Evolutionary conservation across 1,140 invertebrate species (phyloP).

Genomic region (Triops cancriformis): DNA sequence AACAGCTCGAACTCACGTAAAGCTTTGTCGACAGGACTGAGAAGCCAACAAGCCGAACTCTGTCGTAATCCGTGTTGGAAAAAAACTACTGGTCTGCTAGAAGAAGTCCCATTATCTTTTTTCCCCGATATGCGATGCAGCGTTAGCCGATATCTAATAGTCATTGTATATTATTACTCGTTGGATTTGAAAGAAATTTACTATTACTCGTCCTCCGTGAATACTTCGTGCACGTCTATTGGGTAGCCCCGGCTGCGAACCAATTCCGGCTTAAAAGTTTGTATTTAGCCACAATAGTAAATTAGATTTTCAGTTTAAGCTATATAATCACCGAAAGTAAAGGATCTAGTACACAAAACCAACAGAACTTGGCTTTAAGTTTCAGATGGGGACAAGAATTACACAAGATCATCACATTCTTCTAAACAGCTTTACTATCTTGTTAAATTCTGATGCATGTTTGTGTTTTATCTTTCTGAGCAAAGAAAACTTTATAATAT

Average conservation of each 20-base stretch:
- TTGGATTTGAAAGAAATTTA: slow-evolving; percentile 47
- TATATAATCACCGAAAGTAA: too few relatives aligned
- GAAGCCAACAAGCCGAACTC: slow-evolving; percentile 55
- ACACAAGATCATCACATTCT: too few relatives aligned
- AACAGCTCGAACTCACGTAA: slow-evolving; percentile 50
- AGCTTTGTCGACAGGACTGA: slow-evolving; percentile 51
- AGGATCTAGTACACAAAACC: too few relatives aligned
- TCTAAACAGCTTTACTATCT: too few relatives aligned
- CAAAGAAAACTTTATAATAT: too few relatives aligned
- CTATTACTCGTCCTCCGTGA: slow-evolving; percentile 47
- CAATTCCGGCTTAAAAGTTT: slow-evolving; percentile 35
- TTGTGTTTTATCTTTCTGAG: too few relatives aligned
- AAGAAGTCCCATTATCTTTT: slow-evolving; percentile 27
- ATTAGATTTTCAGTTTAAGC: too few relatives aligned
- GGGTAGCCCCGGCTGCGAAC: slow-evolving; percentile 47
- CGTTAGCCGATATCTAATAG: neutral
- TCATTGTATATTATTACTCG: slow-evolving; percentile 32
- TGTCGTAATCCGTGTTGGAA: slow-evolving; percentile 60
- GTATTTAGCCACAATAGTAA: too few relatives aligned
- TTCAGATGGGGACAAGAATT: too few relatives aligned
- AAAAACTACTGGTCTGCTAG: slow-evolving; percentile 44
- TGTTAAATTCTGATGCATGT: too few relatives aligned
- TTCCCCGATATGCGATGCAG: slow-evolving; percentile 44
- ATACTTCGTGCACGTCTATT: slow-evolving; percentile 41
- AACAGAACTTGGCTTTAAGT: too few relatives aligned